Evolutionary conservation across 2,888 invertebrate genomes (phyloP).

Genomic region (Liposcelis brunnea): DNA sequence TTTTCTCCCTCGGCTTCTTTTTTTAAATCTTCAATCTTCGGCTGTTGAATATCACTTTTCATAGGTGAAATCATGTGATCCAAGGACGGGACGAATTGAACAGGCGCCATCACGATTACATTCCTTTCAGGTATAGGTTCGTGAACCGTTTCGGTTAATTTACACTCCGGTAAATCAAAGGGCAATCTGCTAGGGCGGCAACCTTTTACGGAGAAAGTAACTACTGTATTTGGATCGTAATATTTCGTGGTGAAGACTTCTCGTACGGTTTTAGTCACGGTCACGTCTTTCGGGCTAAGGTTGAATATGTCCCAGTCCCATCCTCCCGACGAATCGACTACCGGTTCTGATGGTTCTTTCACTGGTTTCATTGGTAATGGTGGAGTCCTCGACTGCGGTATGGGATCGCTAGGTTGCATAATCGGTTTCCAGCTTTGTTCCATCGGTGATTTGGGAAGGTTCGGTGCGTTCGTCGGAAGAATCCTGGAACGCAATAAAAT

Average conservation of each 20-base stretch:
- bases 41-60: neutral
- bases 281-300: slow-evolving; percentile 24
- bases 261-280: slow-evolving; percentile 23
- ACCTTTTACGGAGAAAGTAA: slow-evolving; percentile 27
- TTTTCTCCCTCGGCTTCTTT: neutral
- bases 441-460: neutral
- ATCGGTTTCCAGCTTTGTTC: slow-evolving; percentile 2
- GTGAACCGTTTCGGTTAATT: slow-evolving; percentile 3
- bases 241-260: slow-evolving; percentile 19
- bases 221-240: slow-evolving; percentile 23
- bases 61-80: neutral
- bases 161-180: slow-evolving; percentile 21
- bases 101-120: slow-evolving; percentile 2
- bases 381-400: neutral
- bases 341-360: too few relatives aligned
- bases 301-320: slow-evolving; percentile 13
- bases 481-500: slow-evolving; percentile 5
- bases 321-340: neutral
- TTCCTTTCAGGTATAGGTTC: neutral
- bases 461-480: slow-evolving; percentile 5
- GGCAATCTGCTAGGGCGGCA: slow-evolving; percentile 25
- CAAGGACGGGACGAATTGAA: slow-evolving; percentile 2
- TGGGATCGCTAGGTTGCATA: slow-evolving; percentile 3
- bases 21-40: neutral
- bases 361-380: neutral